Evolutionary conservation across 2,113 vertebrate species (phyloP).

Genomic region (Hipposideros armiger): DNA sequence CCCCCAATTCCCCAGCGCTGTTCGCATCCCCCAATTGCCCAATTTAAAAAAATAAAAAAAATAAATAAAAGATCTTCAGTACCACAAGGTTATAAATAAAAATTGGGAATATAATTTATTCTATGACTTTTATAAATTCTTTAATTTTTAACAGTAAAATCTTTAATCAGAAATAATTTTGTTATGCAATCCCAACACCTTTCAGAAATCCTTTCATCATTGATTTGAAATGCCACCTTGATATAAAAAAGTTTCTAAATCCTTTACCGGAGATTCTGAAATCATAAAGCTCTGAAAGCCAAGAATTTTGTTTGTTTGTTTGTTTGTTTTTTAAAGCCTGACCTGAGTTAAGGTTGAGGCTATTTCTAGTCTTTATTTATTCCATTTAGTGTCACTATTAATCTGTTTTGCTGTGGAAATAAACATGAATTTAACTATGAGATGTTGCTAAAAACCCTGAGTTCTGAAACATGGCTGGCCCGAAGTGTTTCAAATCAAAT

Average conservation of each 20-base stretch:
- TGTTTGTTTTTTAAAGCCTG: neutral
- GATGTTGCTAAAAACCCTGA: neutral
- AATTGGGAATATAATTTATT: neutral
- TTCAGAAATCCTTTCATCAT: slow-evolving; percentile 31
- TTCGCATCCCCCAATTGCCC: too few relatives aligned
- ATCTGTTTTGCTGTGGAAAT: slow-evolving; percentile 27
- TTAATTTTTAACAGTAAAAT: slow-evolving; percentile 52
- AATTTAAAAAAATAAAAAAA: too few relatives aligned
- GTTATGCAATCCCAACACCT: neutral
- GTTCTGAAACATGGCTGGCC: slow-evolving; percentile 10
- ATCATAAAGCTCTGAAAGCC: neutral
- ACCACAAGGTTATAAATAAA: slow-evolving; percentile 14
- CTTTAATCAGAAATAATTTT: slow-evolving; percentile 38
- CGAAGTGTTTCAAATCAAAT: neutral
- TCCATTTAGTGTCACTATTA: neutral
- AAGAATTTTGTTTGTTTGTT: neutral
- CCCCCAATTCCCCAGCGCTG: too few relatives aligned
- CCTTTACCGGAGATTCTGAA: slow-evolving; percentile 41
- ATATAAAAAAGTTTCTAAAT: neutral
- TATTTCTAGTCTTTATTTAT: slow-evolving; percentile 49
- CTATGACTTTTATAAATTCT: slow-evolving; percentile 12
- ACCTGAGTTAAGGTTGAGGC: neutral
- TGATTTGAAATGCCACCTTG: slow-evolving; percentile 16
- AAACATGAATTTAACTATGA: slow-evolving; percentile 12
- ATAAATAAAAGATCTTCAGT: neutral